These are phyloP conservation scores for Lepeophtheirus salmonis DNA, from an alignment of 1,140 invertebrate species.

Conservation along the genomic window DNA sequence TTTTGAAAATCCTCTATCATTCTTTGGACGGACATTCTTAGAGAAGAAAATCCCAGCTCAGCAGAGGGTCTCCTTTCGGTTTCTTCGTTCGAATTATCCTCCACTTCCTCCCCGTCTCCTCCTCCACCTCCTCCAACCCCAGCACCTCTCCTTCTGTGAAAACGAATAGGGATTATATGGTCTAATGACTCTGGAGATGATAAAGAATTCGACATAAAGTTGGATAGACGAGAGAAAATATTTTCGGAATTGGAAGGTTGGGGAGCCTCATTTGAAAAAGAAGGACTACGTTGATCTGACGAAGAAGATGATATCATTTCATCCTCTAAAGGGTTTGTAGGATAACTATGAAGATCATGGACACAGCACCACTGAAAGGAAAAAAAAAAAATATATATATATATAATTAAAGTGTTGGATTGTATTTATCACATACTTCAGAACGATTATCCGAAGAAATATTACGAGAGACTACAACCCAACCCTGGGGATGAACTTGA, in stretches of 20 bases:
- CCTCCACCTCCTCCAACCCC: neutral
- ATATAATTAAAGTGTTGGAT: neutral
- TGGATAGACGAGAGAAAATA: neutral
- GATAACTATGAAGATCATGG: slow-evolving; percentile 65
- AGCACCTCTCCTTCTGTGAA: neutral
- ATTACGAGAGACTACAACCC: slow-evolving; percentile 68
- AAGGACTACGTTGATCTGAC: neutral
- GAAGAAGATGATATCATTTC: neutral
- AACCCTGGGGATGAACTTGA: slow-evolving; percentile 76
- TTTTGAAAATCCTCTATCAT: neutral
- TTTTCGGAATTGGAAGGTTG: neutral
- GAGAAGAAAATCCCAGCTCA: neutral
- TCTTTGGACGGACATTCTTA: neutral
- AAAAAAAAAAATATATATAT: slow-evolving; percentile 22
- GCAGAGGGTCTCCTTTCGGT: neutral
- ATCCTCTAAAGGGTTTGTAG: neutral
- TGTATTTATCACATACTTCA: slow-evolving; percentile 38
- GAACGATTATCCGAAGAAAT: slow-evolving; percentile 61
- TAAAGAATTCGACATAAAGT: neutral
- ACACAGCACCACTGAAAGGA: slow-evolving; percentile 63
- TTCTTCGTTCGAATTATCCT: neutral
- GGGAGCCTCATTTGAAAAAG: neutral
- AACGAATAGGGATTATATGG: neutral
- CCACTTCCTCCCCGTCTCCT: neutral
- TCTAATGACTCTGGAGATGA: neutral